Percentiles rank a stretch among this genome's conserved stretches.
These are phyloP conservation scores for Octopus bimaculoides DNA, from an alignment of 1,140 invertebrate genomes.

Conservation along the genomic window DNA sequence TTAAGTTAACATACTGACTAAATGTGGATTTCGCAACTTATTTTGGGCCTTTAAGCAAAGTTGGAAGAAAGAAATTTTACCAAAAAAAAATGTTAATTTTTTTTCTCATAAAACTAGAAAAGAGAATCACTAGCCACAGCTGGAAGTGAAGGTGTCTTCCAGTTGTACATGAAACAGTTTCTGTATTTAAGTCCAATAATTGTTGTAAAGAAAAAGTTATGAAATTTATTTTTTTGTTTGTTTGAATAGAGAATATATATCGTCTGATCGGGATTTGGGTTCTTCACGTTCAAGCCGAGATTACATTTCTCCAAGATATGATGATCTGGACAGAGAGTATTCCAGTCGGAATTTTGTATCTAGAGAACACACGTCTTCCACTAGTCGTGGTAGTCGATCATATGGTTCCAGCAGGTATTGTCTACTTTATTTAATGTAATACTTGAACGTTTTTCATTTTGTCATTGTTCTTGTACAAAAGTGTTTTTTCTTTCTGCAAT, in stretches of 20 bases:
- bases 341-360: neutral
- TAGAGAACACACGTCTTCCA: neutral
- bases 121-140: too few species aligned
- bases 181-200: too few species aligned
- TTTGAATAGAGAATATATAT: conserved; percentile 1
- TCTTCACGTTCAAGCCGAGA: conserved; percentile 4
- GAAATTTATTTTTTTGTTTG: neutral
- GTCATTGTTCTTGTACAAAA: neutral
- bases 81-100: too few species aligned
- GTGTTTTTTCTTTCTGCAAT: neutral
- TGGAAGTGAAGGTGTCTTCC: too few species aligned
- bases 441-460: neutral
- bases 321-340: neutral
- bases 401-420: neutral
- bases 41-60: too few species aligned
- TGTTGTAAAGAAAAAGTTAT: too few species aligned
- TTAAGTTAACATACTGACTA: too few species aligned
- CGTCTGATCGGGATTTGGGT: neutral
- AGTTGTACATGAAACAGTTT: too few species aligned
- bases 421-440: too few species aligned
- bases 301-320: neutral
- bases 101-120: too few species aligned
- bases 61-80: too few species aligned
- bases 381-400: neutral
- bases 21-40: too few species aligned